Base-by-base conservation (phyloP, 2,797 vertebrate species). In the Molossus molossus region DNA sequence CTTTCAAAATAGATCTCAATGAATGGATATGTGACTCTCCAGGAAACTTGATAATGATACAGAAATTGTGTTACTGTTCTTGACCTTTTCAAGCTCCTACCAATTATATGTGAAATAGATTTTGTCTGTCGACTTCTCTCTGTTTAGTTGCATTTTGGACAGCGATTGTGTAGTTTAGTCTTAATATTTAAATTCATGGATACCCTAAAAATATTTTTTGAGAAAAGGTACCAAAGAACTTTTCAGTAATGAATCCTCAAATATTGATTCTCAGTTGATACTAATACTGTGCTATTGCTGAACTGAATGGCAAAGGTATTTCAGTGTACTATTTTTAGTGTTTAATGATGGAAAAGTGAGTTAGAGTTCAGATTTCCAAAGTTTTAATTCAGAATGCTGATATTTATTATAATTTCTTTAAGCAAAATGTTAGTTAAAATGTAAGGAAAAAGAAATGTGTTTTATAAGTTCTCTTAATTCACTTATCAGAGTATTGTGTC, bases 341-440 rank as follows among this genome's bases (percentile, higher is more conserved):
- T 65, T 50, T 79, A 86, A 10, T 86, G 76, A 94, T 40, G 40
- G 4, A 87, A 55, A 29, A 23, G 29, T 69, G 27, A 84, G 37
- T 93, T 94, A 94, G 67, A 93, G 70, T 89, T 93, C 64, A 86
- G 55, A 73, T 72, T 95, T 89, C 18, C 53, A 25, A 90, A 67
- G 48, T 86, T 93, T 62, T 33, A 57, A 18, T 88, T 87, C 53
- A 80, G 29, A 94, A 75, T 88, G 45, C 50, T 91, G 83, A 40
- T 91, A 60, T 67, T 88, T 85, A 82, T 84, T 10, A 48, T 80
- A 62, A 29, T 95, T 69, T 86, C 50, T 94, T 86, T 79, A 95
- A 94, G 70, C 33, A 91, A 87, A 92, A 8, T 58, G 21, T 11
- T 11, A 87, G 33, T 83, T 64, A 53, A 92, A 84, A 69, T 80